Conservation (phyloP, 2,888 invertebrate species). For the Phortica magna region DNA sequence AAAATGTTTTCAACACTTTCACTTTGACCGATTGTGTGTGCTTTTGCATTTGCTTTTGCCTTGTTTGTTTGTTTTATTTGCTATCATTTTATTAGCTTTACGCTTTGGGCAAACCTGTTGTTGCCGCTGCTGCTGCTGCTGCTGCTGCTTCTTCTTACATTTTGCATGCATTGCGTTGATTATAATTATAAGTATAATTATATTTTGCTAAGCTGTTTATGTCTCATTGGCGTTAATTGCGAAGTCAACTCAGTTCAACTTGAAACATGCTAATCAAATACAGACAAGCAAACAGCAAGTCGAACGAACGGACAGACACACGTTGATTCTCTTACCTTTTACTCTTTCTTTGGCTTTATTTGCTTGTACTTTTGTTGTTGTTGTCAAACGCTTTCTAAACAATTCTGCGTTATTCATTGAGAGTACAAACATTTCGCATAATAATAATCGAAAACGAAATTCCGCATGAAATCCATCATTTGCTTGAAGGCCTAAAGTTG, state of each 20-base stretch:
- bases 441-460: not conserved
- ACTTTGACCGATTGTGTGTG: no score
- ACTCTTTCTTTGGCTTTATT: no score
- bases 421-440: not conserved
- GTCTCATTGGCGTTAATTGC: not conserved
- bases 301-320: not conserved
- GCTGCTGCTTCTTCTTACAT: not conserved
- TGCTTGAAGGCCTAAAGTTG: not conserved
- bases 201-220: not conserved
- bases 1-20: no score
- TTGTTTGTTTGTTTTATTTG: no score
- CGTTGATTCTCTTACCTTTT: no score
- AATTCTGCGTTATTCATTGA: not conserved
- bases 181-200: not conserved
- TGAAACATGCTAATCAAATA: constrained; percentile 10
- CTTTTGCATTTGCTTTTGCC: no score
- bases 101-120: not conserved
- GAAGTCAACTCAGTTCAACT: not conserved
- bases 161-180: not conserved
- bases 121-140: not conserved
- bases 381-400: not conserved
- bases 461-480: not conserved
- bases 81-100: no score
- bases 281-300: not conserved
- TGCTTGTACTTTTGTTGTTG: not conserved